These are phyloP conservation scores for Myanophis thanlyinensis DNA, from an alignment of 2,113 vertebrate species.

Conservation along the genomic window DNA sequence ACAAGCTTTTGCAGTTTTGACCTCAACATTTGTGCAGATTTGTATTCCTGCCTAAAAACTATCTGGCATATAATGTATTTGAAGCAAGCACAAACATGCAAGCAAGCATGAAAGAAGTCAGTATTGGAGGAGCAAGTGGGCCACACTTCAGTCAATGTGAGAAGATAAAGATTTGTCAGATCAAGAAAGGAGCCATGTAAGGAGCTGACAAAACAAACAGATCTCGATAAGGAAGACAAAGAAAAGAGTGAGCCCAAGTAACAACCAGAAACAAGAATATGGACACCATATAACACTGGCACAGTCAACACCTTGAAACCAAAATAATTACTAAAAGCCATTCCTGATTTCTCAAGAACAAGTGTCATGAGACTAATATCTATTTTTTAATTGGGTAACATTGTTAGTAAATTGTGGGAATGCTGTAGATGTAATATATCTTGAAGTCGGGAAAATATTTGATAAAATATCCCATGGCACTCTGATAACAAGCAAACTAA, in stretches of 20 bases:
- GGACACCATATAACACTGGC: not conserved
- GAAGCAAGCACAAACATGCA: not conserved
- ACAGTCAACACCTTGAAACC: not conserved
- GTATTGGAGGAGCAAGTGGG: not conserved
- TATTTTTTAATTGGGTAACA: not conserved
- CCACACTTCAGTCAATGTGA: not conserved
- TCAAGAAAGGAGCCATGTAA: not conserved
- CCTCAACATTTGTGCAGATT: not conserved
- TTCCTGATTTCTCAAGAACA: not conserved
- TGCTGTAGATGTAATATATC: not conserved
- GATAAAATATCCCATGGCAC: not conserved
- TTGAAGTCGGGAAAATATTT: not conserved
- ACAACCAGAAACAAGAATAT: not conserved
- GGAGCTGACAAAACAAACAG: not conserved
- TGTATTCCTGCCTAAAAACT: not conserved
- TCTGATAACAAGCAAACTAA: not conserved
- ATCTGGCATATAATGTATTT: not conserved
- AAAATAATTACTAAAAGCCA: not conserved
- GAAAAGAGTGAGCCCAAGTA: not conserved
- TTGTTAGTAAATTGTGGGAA: not conserved
- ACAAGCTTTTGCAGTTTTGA: not conserved
- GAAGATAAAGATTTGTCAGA: not conserved
- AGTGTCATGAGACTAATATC: not conserved
- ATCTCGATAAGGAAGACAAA: not conserved
- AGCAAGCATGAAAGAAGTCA: not conserved